Percentiles rank a stretch among this genome's conserved stretches.
These are phyloP conservation scores for Graphium colonna DNA, from an alignment of 2,888 invertebrate genomes.

Conservation along the genomic window DNA sequence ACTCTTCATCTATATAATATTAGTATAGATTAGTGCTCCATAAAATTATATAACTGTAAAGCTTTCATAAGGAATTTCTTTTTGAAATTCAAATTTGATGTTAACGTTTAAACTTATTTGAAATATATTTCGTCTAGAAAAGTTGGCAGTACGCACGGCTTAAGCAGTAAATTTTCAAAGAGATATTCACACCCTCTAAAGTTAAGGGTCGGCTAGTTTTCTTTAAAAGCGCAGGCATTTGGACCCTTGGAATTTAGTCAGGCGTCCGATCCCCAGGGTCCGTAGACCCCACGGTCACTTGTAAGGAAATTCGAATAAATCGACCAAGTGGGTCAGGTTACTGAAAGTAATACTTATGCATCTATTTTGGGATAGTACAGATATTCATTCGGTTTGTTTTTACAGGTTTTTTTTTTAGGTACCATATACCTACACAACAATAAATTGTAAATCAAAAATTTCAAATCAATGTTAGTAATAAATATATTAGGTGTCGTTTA, in stretches of 20 bases:
- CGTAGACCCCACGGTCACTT: slow-evolving; percentile 55
- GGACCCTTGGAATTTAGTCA: slow-evolving; percentile 71
- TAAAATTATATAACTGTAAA: too few species aligned
- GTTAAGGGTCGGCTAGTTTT: slow-evolving; percentile 62
- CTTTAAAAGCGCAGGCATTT: slow-evolving; percentile 68
- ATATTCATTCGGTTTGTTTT: neutral
- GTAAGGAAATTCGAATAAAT: slow-evolving; percentile 58
- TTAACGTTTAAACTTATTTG: neutral
- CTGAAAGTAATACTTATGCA: slow-evolving; percentile 12
- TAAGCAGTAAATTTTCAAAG: slow-evolving; percentile 46
- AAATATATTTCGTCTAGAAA: neutral
- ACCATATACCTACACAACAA: too few species aligned
- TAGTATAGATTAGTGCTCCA: too few species aligned
- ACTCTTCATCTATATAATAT: too few species aligned
- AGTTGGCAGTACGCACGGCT: slow-evolving; percentile 10
- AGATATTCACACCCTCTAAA: slow-evolving; percentile 62
- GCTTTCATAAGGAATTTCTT: slow-evolving; percentile 21
- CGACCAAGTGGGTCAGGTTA: slow-evolving; percentile 32
- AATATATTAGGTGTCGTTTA: too few species aligned
- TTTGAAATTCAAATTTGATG: neutral
- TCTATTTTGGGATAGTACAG: neutral
- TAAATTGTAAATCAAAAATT: too few species aligned
- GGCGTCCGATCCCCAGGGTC: slow-evolving; percentile 63
- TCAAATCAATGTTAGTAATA: too few species aligned
- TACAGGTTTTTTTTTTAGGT: too few species aligned